A percentile compares a stretch with the other conserved stretches of the same genome.
These are phyloP conservation scores for Rhinella marina DNA, from an alignment of 2,797 vertebrate species.

Conservation along the genomic window DNA sequence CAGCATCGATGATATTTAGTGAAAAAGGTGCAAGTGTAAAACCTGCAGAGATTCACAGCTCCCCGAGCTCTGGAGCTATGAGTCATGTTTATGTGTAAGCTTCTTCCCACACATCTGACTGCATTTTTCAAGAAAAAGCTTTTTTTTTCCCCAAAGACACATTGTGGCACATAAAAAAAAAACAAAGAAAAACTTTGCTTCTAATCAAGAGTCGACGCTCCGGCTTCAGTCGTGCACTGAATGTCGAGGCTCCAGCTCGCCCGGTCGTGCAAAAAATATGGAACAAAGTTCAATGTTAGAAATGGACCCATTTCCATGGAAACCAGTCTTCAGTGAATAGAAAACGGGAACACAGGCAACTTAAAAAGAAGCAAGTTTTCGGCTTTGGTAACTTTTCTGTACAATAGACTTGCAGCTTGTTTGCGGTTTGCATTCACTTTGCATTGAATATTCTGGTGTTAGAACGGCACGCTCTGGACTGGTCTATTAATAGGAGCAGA, in stretches of 20 bases:
- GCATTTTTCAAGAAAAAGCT: slow-evolving; percentile 37
- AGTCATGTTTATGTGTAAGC: slow-evolving; percentile 56
- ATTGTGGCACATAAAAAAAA: slow-evolving; percentile 27
- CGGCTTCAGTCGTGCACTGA: slow-evolving; percentile 54
- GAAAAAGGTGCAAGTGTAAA: slow-evolving; percentile 24
- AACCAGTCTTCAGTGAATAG: slow-evolving; percentile 71
- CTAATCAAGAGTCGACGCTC: slow-evolving; percentile 26
- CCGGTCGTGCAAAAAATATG: slow-evolving; percentile 64
- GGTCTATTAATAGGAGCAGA: slow-evolving; percentile 39
- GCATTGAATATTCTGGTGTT: slow-evolving; percentile 21
- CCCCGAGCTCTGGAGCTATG: slow-evolving; percentile 56
- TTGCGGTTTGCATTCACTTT: background rate
- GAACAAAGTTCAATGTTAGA: slow-evolving; percentile 64
- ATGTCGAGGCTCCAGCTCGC: slow-evolving; percentile 61
- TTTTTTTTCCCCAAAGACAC: slow-evolving; percentile 31
- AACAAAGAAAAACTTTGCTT: background rate
- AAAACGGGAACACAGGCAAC: slow-evolving; percentile 66
- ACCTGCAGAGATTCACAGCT: slow-evolving; percentile 46
- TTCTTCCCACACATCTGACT: slow-evolving; percentile 51
- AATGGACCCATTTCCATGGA: slow-evolving; percentile 71
- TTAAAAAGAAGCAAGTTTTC: slow-evolving; percentile 61
- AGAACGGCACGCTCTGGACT: slow-evolving; percentile 23
- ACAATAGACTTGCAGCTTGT: slow-evolving; percentile 20
- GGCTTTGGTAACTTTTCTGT: slow-evolving; percentile 47
- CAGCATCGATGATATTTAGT: slow-evolving; percentile 1